Evolutionary conservation across 2,113 vertebrate species (phyloP).

Genomic region (Anarrhichthys ocellatus): DNA sequence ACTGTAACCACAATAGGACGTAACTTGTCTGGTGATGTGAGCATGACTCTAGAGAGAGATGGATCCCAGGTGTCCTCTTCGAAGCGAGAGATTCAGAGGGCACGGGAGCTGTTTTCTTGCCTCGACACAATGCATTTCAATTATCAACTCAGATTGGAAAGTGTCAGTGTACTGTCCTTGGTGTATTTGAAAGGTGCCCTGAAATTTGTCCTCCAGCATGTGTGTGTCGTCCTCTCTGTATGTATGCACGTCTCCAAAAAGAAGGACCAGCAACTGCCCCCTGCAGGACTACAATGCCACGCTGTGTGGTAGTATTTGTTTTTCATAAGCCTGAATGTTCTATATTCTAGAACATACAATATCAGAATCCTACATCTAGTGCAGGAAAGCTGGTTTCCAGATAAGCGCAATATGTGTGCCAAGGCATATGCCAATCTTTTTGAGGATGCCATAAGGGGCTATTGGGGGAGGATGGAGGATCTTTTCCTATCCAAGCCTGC

Average conservation of each 20-base stretch:
- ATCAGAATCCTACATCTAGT: background rate
- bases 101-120: constrained; percentile 17
- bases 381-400: background rate
- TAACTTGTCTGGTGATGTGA: constrained; percentile 31
- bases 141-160: constrained; percentile 58
- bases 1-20: constrained; percentile 4
- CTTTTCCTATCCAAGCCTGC: constrained; percentile 56
- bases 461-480: constrained; percentile 42
- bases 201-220: constrained; percentile 5
- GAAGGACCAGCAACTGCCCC: background rate
- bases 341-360: constrained; percentile 13
- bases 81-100: constrained; percentile 33
- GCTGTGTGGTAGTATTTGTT: background rate
- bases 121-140: constrained; percentile 53
- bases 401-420: constrained; percentile 12
- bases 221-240: background rate
- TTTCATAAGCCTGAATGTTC: background rate
- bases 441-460: constrained; percentile 43
- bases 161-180: constrained; percentile 49
- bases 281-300: background rate
- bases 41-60: constrained; percentile 21
- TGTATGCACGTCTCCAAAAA: background rate
- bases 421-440: constrained; percentile 43
- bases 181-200: constrained; percentile 43
- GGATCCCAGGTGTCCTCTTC: constrained; percentile 78